A percentile compares a stretch with the other conserved stretches of the same genome.
phyloP scores from a whole-genome alignment of 2,113 vertebrate species.

The Heteronetta atricapilla region DNA sequence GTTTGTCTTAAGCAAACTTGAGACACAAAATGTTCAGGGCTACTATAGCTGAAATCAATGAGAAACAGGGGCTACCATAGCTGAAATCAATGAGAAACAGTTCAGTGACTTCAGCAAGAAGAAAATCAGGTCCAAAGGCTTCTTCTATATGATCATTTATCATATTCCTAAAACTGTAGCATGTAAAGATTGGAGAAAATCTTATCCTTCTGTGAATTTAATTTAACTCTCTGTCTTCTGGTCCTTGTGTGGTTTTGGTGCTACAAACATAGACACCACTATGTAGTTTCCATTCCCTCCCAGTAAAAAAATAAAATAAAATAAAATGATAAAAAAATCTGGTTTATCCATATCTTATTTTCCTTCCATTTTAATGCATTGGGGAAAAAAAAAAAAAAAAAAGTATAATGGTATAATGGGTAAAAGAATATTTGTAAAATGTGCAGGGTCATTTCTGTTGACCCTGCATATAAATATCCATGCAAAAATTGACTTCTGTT shows the following conservation, averaged over 20 bases:
- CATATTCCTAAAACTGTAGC: not conserved
- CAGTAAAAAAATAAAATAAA: too few species aligned
- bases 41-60: not conserved
- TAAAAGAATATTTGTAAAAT: not conserved
- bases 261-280: not conserved
- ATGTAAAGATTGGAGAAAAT: not conserved
- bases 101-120: not conserved
- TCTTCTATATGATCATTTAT: not conserved
- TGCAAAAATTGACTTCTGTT: conserved; percentile 10
- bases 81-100: not conserved
- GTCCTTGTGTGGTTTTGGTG: not conserved
- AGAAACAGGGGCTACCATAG: not conserved
- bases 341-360: not conserved
- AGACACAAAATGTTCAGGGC: not conserved
- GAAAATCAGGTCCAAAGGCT: not conserved
- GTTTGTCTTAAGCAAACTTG: not conserved
- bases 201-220: not conserved
- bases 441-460: not conserved
- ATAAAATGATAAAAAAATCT: not conserved
- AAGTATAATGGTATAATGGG: too few species aligned
- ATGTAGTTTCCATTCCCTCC: not conserved
- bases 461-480: conserved; percentile 1
- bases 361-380: not conserved
- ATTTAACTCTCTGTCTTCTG: not conserved
- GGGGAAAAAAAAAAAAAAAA: not conserved